Conservation (phyloP, 2,797 vertebrate species). For the Novumbra hubbsi region DNA sequence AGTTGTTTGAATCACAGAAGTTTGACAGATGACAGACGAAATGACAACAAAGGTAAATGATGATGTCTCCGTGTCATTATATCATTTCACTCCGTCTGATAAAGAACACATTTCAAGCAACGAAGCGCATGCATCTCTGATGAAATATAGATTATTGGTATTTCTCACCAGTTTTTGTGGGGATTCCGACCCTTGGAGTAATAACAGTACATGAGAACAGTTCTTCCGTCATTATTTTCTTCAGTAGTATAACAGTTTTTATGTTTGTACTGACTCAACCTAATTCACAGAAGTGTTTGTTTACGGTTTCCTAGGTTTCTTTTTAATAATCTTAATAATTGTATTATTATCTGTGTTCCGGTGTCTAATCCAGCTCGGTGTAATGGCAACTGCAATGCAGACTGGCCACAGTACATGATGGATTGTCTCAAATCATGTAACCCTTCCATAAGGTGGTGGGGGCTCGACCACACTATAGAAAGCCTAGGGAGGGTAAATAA, state of each 20-base stretch:
- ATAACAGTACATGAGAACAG: not conserved
- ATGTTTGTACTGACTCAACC: slow-evolving; percentile 2
- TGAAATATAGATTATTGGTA: not conserved
- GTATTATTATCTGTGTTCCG: slow-evolving; percentile 16
- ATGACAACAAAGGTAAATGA: slow-evolving; percentile 71
- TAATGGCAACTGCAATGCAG: slow-evolving; percentile 1
- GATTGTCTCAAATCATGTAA: slow-evolving; percentile 73
- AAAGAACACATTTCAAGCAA: slow-evolving; percentile 37
- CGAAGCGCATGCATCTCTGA: not conserved
- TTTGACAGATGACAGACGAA: slow-evolving; percentile 68
- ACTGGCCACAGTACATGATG: slow-evolving; percentile 54
- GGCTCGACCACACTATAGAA: not conserved
- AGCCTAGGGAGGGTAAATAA: slow-evolving; percentile 27
- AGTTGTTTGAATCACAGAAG: slow-evolving; percentile 62
- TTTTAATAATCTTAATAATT: slow-evolving; percentile 8
- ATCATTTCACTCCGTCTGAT: slow-evolving; percentile 54
- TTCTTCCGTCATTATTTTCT: not conserved
- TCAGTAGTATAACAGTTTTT: slow-evolving; percentile 4
- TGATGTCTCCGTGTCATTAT: slow-evolving; percentile 64
- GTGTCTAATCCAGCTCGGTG: not conserved
- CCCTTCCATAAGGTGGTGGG: slow-evolving; percentile 62
- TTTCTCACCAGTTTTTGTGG: not conserved
- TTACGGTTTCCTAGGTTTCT: slow-evolving; percentile 18
- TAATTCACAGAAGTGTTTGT: slow-evolving; percentile 13
- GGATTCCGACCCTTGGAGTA: not conserved